A percentile compares a stretch with the other conserved stretches of the same genome.
phyloP scores from a whole-genome alignment of 2,888 invertebrate species.

The Agonopterix subpropinquella region DNA sequence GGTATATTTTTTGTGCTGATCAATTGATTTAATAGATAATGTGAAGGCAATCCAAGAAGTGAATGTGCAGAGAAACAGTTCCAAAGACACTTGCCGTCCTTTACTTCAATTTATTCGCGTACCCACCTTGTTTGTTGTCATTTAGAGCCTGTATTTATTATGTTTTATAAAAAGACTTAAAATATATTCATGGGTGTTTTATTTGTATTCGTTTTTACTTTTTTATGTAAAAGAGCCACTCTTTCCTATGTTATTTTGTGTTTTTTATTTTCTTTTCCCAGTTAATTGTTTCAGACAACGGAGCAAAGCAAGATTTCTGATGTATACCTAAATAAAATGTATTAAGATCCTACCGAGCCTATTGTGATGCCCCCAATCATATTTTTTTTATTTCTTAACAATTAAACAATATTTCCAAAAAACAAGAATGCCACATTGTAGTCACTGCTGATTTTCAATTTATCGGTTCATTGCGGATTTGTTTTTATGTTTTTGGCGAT shows the following conservation, averaged over 20 bases:
- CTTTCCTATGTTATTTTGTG: neutral
- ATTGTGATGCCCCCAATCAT: too few relatives aligned
- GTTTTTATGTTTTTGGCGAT: too few relatives aligned
- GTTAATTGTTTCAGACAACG: neutral
- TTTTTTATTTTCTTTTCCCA: neutral
- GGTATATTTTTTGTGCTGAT: too few relatives aligned
- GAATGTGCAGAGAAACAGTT: slow-evolving; percentile 8
- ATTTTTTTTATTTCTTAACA: too few relatives aligned
- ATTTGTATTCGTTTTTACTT: neutral
- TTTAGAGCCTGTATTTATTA: slow-evolving; percentile 69
- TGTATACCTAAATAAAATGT: neutral
- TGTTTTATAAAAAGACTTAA: slow-evolving; percentile 66
- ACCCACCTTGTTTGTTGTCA: slow-evolving; percentile 66
- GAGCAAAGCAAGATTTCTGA: neutral
- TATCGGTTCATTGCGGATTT: too few relatives aligned
- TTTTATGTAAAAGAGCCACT: neutral
- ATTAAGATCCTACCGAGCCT: too few relatives aligned
- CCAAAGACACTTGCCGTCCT: slow-evolving; percentile 62
- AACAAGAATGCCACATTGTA: too few relatives aligned
- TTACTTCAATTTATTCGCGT: slow-evolving; percentile 33
- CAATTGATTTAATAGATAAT: too few relatives aligned
- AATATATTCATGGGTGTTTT: slow-evolving; percentile 11
- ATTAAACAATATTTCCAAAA: too few relatives aligned
- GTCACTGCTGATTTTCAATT: too few relatives aligned
- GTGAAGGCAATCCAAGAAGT: neutral